Evolutionary conservation across 2,797 vertebrate genomes (phyloP), one percentile per base, ranked within the genome.

Genomic region (Squalus acanthias): DNA sequence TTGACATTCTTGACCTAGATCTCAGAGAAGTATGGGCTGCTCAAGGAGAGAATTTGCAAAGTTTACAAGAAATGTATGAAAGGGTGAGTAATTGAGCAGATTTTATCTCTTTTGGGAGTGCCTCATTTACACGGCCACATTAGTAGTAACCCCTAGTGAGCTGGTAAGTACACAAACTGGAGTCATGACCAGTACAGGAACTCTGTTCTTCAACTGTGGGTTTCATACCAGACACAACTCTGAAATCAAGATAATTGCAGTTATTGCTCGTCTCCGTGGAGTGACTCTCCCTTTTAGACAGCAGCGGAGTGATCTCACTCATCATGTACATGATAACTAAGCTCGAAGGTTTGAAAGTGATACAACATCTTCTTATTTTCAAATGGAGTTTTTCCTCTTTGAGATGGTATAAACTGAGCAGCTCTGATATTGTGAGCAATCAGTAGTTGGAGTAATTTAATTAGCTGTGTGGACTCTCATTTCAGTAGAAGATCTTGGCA

Each of bases 11-110:
- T 24, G 53, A 72, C 88, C 74, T 98, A 99, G 99, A 99, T 99
- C 98, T 99, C 99, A 97, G 98, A 99, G 98, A 99, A 99, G 97
- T 99, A 99, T 0, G 98, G 99, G 76, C 97, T 99, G 97, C 99
- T 98, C 82, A 98, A 98, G 97, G 98, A 99, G 97, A 98, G 98
- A 97, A 99, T 99, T 97, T 98, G 98, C 97, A 99, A 99, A 98
- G 99, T 99, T 97, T 99, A 99, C 98, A 99, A 99, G 97, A 99
- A 99, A 97, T 99, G 99, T 98, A 99, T 99, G 98, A 98, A 99
- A 98, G 99, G 99, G 99, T 99, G 97, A 99, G 99, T 97, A 96
- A 76, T n/a, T 76, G 70, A 76, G 70, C 50, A 57, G 50, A 95
- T 57, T n/a, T 95, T 95, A 72, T 76, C 10, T 95, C 46, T 76